Evolutionary conservation across 2,797 vertebrate genomes (phyloP), one percentile per base, ranked within the genome.

Genomic region (Hephaestus fuliginosus): DNA sequence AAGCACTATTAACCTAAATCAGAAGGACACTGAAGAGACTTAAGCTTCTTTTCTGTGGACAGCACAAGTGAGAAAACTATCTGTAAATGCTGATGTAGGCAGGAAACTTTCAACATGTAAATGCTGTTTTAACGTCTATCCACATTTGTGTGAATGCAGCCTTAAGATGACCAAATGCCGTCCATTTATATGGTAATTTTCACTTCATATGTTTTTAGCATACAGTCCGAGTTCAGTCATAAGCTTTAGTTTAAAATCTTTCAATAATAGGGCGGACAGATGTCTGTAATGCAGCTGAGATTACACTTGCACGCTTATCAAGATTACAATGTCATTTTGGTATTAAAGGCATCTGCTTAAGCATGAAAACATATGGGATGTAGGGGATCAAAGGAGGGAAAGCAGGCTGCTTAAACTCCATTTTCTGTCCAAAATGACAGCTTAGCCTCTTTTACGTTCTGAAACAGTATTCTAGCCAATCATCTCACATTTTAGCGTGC

Each of bases 271-370:
- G 65, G 48, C 4, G 3, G 80, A 84, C 82, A 88, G 82, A 88
- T 81, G 83, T 74, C 70, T 73, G 51, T 73, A 80, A 78, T 72
- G 70, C 46, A 15, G 44, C 70, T 63, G 72, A 86, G 81, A 91
- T 90, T 85, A 89, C 44, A 80, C 70, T 77, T 33, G 63, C 74
- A 83, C 3, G 70, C 74, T 83, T 80, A 80, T 86, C 60, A 56
- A 88, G 84, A 92, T 89, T 86, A 90, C 68, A 74, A 79, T 82
- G 83, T 85, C 61, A 81, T 73, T 83, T 82, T 74, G 62, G 81
- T 77, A 85, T 88, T 88, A 86, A 81, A 75, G 57, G 70, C 75
- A 60, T 86, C 77, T 79, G 85, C 56, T 88, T 74, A 66, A 69
- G 74, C 73, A 57, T 81, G 64, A 81, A 87, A 90, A 87, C 85